Evolutionary conservation across 1,140 invertebrate genomes (phyloP).

Genomic region (Brachystomella parvula): DNA sequence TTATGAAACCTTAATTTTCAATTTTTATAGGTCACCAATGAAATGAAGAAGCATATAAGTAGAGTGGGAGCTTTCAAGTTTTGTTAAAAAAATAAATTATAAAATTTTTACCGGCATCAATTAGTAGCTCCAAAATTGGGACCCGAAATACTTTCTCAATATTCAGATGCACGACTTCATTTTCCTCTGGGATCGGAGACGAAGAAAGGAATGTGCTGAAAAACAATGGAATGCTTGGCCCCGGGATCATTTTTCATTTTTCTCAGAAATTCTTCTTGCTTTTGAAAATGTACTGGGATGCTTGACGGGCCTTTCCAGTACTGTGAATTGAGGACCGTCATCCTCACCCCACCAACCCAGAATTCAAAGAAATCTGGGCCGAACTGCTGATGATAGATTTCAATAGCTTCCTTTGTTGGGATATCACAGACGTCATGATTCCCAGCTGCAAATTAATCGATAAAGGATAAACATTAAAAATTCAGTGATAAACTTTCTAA

Average conservation of each 20-base stretch:
- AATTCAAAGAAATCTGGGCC: conserved; percentile 55
- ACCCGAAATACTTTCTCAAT: conserved; percentile 34
- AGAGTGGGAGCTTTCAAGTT: no score
- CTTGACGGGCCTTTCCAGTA: conserved; percentile 43
- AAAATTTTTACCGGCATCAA: conserved; percentile 3
- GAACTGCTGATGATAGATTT: conserved; percentile 44
- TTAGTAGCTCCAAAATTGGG: conserved; percentile 6
- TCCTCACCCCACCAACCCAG: conserved; percentile 49
- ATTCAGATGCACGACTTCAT: conserved; percentile 44
- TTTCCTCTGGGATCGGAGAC: conserved; percentile 44
- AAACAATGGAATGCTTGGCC: conserved; percentile 43
- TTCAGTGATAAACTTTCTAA: conserved; percentile 49
- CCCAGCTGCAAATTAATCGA: background rate
- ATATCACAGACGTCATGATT: conserved; percentile 49
- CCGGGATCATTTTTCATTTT: conserved; percentile 12
- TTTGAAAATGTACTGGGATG: conserved; percentile 40
- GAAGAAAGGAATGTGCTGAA: conserved; percentile 54
- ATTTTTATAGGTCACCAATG: no score
- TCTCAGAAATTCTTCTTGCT: conserved; percentile 44
- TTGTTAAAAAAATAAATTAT: no score
- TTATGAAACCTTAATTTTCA: no score
- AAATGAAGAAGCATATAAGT: no score
- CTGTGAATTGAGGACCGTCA: conserved; percentile 51
- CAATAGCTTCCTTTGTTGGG: conserved; percentile 45
- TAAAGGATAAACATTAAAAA: no score